Evolutionary conservation across 64 coral and sea anemone species (phyloP), one percentile per base, ranked within the genome.

Genomic region (Actinia tenebrosa): DNA sequence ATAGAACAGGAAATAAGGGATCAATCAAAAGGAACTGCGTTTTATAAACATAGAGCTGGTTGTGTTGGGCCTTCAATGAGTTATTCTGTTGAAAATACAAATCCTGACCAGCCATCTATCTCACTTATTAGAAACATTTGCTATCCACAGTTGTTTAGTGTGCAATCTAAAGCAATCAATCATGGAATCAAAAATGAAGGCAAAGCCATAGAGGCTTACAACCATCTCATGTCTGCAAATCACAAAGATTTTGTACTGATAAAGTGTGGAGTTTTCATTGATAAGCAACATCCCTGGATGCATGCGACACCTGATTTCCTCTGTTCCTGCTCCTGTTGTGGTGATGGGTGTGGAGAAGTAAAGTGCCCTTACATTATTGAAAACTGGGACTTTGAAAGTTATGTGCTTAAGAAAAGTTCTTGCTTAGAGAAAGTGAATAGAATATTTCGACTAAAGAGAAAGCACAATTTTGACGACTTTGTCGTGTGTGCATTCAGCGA

Each of bases 291-390:
- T 86, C 89, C 89, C 26, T 90, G 83, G 82, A n/a, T 90, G 18
- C 91, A 92, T 92, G 91, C 86, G 37, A 92, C 86, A 44, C 91
- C 91, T 56, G 91, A 88, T 66, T 92, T 92, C 83, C 50, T 92
- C 30, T 37, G 30, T 37, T 37, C 30, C 30, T 37, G 30, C 30
- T 37, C 30, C 30, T 37, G 30, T 37, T 87, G 86, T 71, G 86
- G 86, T 42, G 14, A 71, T 17, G 86, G 86, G 15, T 94, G 92
- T 50, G 88, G 88, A 11, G 92, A 94, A 87, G 92, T 94, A 20
- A 94, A 94, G 79, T 75, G 55, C 53, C 92, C 92, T 50, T 60
- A 87, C 60, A 83, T 16, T 58, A 60, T 88, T 53, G 56, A 91
- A 69, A 66, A 88, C 84, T 44, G 89, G 22, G 86, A 95, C 53